Base-by-base conservation (phyloP, 2,113 vertebrate genomes). In the Tragelaphus strepsiceros region DNA sequence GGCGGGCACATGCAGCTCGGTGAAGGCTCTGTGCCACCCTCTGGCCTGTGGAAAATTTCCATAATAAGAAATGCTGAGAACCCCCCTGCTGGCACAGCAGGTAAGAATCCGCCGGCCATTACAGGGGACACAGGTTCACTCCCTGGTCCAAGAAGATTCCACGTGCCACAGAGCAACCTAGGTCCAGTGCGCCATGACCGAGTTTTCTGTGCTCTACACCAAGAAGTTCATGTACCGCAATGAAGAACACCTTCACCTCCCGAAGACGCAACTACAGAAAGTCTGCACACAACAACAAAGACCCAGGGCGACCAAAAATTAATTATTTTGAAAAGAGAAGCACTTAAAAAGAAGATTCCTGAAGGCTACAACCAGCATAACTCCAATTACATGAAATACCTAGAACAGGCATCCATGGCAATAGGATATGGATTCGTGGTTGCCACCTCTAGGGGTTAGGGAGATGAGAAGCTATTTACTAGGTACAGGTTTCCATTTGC, bases 131-230 rank as follows among this genome's bases (percentile, higher is more conserved):
- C 0, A 6, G 39, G 39, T 43, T 77, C 39, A 77, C 15, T 15
- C 21, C 71, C 39, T 43, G 12, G 22, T 26, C 22, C 71, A 43
- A 77, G 71, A 77, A 43, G 39, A 19, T 77, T 7, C 30, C 39
- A 26, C 71, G 15, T 26, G 22, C 71, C 12, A 43, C 22, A 15
- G 22, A 43, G 39, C 71, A 43, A 43, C 39, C 71, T 77, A 77
- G 39, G 71, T 39, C 39, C 71, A 43, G 39, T 15, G 39, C 0
- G 6, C 39, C 39, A 1, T 14, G 22, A 77, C n/a, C 1, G 0
- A 74, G 67, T 74, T 39, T 74, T 39, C 35, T 71, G 67, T 22
- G n/a, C 67, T 71, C 67, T 12, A 2, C 24, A 39, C 22, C n/a
- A 43, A 43, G 22, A 77, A 77, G 6, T 12, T 39, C 6, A 26